These are phyloP conservation scores for Melitaea athalia DNA, from an alignment of 2,888 invertebrate genomes.

Conservation along the genomic window DNA sequence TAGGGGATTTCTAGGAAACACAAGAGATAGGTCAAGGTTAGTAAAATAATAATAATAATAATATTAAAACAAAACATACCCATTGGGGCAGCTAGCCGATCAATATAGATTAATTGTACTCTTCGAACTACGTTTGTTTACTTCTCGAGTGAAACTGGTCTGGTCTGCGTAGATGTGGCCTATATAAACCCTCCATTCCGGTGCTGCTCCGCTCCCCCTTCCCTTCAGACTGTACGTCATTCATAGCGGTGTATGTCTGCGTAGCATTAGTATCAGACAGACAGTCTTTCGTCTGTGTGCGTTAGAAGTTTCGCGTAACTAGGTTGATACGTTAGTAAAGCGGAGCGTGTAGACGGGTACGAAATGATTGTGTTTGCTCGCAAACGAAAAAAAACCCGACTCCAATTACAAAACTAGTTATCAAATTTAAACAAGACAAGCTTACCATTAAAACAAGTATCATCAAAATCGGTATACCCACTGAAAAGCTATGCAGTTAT, in stretches of 20 bases:
- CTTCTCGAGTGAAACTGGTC: slow-evolving; percentile 71
- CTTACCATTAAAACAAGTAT: no score
- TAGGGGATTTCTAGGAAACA: background rate
- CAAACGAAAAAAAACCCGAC: no score
- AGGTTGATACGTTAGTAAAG: background rate
- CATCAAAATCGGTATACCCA: background rate
- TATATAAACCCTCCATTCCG: slow-evolving; percentile 66
- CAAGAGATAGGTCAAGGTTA: slow-evolving; percentile 23
- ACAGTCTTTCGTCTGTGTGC: slow-evolving; percentile 34
- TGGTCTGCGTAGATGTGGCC: slow-evolving; percentile 55
- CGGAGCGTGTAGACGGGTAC: background rate
- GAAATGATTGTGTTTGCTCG: background rate
- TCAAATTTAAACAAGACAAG: no score
- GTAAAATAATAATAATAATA: slow-evolving; percentile 4
- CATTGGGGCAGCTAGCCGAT: slow-evolving; percentile 29
- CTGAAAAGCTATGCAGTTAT: background rate
- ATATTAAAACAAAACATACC: slow-evolving; percentile 27
- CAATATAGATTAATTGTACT: slow-evolving; percentile 46
- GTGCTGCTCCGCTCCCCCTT: slow-evolving; percentile 44
- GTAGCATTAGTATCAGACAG: background rate
- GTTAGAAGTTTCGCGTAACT: slow-evolving; percentile 21
- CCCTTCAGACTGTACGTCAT: slow-evolving; percentile 61
- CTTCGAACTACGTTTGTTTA: slow-evolving; percentile 63
- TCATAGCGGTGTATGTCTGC: slow-evolving; percentile 43
- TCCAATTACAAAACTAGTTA: no score